A percentile compares a stretch with the other conserved stretches of the same genome.
Evolutionary conservation across 92 coral and sea anemone genomes (phyloP).

Genomic region (Anthopleura xanthogrammica): DNA sequence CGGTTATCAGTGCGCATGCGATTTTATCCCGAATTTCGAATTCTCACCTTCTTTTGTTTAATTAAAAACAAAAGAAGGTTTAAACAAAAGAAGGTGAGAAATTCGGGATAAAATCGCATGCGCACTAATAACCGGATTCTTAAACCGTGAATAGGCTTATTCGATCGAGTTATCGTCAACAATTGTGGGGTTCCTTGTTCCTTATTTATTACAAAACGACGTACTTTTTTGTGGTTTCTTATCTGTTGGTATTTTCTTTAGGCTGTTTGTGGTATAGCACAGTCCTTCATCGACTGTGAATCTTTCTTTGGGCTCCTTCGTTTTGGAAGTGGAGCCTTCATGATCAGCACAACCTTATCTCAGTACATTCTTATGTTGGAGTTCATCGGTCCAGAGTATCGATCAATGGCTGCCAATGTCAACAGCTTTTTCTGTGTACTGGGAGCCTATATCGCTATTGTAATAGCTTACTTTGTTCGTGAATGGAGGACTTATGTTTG

Average conservation of each 20-base stretch:
- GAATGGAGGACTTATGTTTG: slow-evolving; percentile 23
- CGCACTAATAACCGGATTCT: too few relatives aligned
- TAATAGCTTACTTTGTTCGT: slow-evolving; percentile 21
- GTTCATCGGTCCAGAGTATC: slow-evolving; percentile 19
- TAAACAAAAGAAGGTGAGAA: too few relatives aligned
- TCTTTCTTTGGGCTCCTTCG: slow-evolving; percentile 11
- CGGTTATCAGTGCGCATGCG: too few relatives aligned
- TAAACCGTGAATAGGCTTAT: too few relatives aligned
- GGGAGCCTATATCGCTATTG: background rate
- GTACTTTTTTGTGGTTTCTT: too few relatives aligned
- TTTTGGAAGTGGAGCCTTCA: slow-evolving; percentile 20
- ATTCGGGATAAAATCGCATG: too few relatives aligned
- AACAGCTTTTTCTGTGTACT: background rate
- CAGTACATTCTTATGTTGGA: slow-evolving; percentile 28
- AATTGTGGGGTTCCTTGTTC: too few relatives aligned
- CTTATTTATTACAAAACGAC: too few relatives aligned
- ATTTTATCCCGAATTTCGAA: too few relatives aligned
- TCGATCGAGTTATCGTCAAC: too few relatives aligned
- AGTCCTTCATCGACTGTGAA: slow-evolving; percentile 2
- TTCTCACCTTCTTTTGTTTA: too few relatives aligned
- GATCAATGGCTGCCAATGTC: slow-evolving; percentile 11
- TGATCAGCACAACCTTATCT: slow-evolving; percentile 19
- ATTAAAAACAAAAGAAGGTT: too few relatives aligned
- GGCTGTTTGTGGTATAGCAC: slow-evolving; percentile 9
- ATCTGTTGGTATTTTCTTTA: background rate